Evolutionary conservation across 2,797 vertebrate genomes (phyloP).

Genomic region (Chiloscyllium punctatum): DNA sequence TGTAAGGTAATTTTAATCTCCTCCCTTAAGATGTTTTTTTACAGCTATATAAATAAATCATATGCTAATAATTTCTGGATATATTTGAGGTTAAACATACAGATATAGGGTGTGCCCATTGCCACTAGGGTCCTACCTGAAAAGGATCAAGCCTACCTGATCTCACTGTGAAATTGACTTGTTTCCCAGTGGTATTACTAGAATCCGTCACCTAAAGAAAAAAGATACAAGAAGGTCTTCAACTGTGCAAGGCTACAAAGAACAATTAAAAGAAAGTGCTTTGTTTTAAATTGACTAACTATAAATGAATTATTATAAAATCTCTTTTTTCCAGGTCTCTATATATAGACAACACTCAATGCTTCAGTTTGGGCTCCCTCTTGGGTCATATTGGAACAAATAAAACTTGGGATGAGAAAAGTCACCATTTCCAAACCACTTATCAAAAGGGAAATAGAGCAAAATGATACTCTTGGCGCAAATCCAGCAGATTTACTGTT

Average conservation of each 20-base stretch:
- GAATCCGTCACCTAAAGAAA: neutral
- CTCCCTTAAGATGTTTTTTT: neutral
- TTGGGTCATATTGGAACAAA: neutral
- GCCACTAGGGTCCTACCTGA: no score
- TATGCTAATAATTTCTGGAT: neutral
- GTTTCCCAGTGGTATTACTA: conserved; percentile 4
- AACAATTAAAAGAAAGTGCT: neutral
- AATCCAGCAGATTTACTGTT: neutral
- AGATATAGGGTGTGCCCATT: neutral
- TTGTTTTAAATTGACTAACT: neutral
- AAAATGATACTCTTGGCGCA: neutral
- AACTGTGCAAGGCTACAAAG: neutral
- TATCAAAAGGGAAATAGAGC: neutral
- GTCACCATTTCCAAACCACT: neutral
- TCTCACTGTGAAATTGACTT: conserved; percentile 2
- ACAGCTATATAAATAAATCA: neutral
- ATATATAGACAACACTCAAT: neutral
- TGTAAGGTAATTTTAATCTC: neutral
- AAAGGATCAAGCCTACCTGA: neutral
- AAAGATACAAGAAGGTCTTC: neutral
- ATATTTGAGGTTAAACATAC: neutral
- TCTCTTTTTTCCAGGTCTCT: neutral
- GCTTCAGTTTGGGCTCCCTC: no score
- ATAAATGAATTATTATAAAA: neutral
- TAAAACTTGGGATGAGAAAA: neutral